Conservation (phyloP, 2,113 vertebrate genomes). For the Paralichthys olivaceus region DNA sequence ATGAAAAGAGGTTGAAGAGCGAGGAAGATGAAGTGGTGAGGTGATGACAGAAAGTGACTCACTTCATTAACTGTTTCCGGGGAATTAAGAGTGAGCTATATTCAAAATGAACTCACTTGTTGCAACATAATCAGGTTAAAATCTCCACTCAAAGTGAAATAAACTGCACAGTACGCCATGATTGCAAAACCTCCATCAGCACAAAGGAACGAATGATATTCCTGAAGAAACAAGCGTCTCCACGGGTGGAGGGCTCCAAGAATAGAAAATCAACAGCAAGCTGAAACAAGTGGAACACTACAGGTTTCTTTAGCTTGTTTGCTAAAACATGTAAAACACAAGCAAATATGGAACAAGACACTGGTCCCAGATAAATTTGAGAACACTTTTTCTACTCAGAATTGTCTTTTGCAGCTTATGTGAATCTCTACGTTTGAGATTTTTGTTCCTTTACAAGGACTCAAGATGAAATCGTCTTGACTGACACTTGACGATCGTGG, state of each 20-base stretch:
- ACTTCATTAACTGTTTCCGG: conserved; percentile 30
- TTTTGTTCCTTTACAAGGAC: background rate
- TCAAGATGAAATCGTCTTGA: background rate
- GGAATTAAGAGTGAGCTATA: background rate
- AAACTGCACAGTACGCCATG: background rate
- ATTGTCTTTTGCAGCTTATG: too few relatives aligned
- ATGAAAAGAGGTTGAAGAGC: background rate
- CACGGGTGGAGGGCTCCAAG: too few relatives aligned
- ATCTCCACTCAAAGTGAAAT: background rate
- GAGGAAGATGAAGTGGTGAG: conserved; percentile 33
- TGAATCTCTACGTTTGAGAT: background rate
- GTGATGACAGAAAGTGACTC: conserved; percentile 17
- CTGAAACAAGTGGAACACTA: too few relatives aligned
- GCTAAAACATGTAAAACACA: too few relatives aligned
- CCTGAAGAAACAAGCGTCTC: too few relatives aligned
- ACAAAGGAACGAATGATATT: background rate
- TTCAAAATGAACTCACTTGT: background rate
- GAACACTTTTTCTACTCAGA: too few relatives aligned
- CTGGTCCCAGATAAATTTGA: too few relatives aligned
- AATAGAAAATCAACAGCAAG: too few relatives aligned
- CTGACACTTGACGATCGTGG: background rate
- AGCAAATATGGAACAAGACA: too few relatives aligned
- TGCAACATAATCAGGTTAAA: background rate
- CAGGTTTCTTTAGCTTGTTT: too few relatives aligned
- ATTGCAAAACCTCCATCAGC: background rate